phyloP scores from a whole-genome alignment of 1,140 invertebrate species.

The Eubasilissa regina region DNA sequence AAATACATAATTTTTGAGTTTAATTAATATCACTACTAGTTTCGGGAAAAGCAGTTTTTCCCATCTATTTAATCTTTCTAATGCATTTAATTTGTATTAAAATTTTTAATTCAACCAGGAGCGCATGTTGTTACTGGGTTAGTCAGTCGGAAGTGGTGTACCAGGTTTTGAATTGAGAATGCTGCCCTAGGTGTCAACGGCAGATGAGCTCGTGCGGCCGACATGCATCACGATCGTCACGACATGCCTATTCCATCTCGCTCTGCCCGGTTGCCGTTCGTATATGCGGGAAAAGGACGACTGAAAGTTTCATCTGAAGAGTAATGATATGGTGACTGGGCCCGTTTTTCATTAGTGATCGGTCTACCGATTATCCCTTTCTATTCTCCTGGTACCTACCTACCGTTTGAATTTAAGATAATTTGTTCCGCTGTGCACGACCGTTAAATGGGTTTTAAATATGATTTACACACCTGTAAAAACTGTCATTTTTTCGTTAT shows the following conservation, averaged over 20 bases:
- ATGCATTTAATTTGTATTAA: too few species aligned
- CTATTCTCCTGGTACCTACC: conserved; percentile 45
- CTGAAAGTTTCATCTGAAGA: not conserved
- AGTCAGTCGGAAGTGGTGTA: conserved; percentile 26
- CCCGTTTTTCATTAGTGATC: conserved; percentile 50
- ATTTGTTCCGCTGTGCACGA: conserved; percentile 40
- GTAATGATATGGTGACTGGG: conserved; percentile 46
- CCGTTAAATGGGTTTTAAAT: conserved; percentile 32
- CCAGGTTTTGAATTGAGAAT: conserved; percentile 43
- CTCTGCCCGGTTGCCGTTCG: not conserved
- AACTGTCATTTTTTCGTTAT: conserved; percentile 5
- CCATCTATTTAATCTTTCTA: too few species aligned
- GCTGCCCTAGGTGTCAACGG: conserved; percentile 47
- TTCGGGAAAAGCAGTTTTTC: too few species aligned
- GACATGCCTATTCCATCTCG: conserved; percentile 8
- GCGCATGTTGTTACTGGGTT: conserved; percentile 30
- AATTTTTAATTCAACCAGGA: not conserved
- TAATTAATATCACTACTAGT: too few species aligned
- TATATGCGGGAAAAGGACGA: conserved; percentile 5
- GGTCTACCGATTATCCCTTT: conserved; percentile 50
- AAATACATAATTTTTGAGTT: too few species aligned
- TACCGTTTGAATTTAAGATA: conserved; percentile 41
- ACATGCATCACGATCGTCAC: conserved; percentile 41
- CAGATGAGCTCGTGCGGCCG: conserved; percentile 49
- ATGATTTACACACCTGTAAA: conserved; percentile 32